Evolutionary conservation across 2,888 invertebrate genomes (phyloP).

Genomic region (Lithophane semibrunnea): DNA sequence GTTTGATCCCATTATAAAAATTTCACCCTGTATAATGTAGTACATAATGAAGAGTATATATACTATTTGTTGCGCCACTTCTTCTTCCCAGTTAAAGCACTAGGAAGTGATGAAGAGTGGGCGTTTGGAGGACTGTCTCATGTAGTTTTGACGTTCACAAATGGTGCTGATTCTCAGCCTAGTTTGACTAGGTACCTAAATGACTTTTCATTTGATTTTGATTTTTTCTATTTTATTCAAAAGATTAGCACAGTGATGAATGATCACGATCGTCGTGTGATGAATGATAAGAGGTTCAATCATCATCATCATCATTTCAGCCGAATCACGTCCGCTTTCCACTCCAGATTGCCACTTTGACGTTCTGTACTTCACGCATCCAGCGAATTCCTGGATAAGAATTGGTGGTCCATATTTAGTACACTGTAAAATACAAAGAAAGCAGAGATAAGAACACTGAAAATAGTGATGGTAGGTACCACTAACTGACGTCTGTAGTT

Average conservation of each 20-base stretch:
- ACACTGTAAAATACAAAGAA: neutral
- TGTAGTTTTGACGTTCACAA: neutral
- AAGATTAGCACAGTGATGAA: neutral
- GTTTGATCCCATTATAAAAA: too few species aligned
- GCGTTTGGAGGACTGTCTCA: neutral
- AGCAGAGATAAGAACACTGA: neutral
- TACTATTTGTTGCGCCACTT: neutral
- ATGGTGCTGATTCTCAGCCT: neutral
- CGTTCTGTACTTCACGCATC: neutral
- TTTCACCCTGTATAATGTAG: too few species aligned
- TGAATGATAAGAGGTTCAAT: neutral
- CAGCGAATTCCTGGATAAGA: neutral
- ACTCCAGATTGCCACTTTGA: neutral
- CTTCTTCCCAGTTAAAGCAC: neutral
- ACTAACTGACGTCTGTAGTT: neutral
- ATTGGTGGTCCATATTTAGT: neutral
- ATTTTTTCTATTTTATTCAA: neutral
- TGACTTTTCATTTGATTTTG: neutral
- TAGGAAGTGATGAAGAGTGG: neutral
- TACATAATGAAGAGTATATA: too few species aligned
- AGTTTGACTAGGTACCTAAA: neutral
- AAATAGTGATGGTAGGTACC: slow-evolving; percentile 2
- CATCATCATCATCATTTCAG: neutral
- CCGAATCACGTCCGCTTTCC: neutral
- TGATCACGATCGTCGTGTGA: neutral